Evolutionary conservation across 2,113 vertebrate species (phyloP).

Genomic region (Ceyx cyanopectus): DNA sequence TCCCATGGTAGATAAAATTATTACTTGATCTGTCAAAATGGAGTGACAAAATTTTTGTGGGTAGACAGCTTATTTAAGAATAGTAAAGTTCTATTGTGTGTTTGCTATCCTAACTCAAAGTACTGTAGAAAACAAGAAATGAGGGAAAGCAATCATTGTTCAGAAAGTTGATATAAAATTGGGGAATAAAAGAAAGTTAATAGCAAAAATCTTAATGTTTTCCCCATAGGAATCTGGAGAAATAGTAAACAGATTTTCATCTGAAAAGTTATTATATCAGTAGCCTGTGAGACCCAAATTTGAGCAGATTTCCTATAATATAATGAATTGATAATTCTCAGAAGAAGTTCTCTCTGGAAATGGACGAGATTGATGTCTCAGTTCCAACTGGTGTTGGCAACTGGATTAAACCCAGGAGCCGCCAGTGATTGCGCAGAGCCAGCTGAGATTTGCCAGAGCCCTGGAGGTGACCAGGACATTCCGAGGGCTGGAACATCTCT

Average conservation of each 20-base stretch:
- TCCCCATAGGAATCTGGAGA: background rate
- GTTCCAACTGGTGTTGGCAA: background rate
- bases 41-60: constrained; percentile 68
- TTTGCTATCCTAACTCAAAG: constrained; percentile 51
- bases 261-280: constrained; percentile 2
- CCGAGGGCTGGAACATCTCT: background rate
- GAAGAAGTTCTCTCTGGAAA: background rate
- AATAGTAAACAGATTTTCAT: constrained; percentile 12
- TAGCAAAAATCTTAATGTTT: constrained; percentile 10
- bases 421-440: background rate
- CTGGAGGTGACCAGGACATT: background rate
- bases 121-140: constrained; percentile 52
- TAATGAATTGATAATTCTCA: constrained; percentile 13
- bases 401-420: background rate
- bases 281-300: background rate
- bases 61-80: constrained; percentile 73
- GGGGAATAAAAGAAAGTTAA: background rate
- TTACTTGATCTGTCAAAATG: constrained; percentile 81
- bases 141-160: constrained; percentile 11
- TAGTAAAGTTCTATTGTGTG: constrained; percentile 69
- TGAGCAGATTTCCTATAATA: background rate
- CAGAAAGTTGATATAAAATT: constrained; percentile 23
- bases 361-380: background rate
- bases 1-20: constrained; percentile 78
- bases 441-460: background rate